These are phyloP conservation scores for silkworm (Bombyx mori) DNA, from an alignment of 1,140 invertebrate species.

Conservation along the genomic window ASM3026992v2 NC_085110.1:9642501-9643000, in stretches of 20 bases:
- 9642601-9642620: conserved; percentile 27
- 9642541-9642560: conserved; percentile 34
- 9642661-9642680: conserved; percentile 1
- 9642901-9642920: conserved; percentile 13
- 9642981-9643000: conserved; percentile 29
- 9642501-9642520: too few relatives aligned
- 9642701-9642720: conserved; percentile 37
- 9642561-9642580: conserved; percentile 22
- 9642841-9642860: conserved; percentile 36
- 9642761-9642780: conserved; percentile 57
- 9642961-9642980: conserved; percentile 30
- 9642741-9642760: conserved; percentile 34
- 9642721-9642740: conserved; percentile 52
- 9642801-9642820: conserved; percentile 69
- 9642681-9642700: too few relatives aligned
- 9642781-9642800: conserved; percentile 63
- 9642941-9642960: conserved; percentile 46
- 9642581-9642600: conserved; percentile 24
- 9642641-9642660: conserved; percentile 22
- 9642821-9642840: conserved; percentile 41
- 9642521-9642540: conserved; percentile 14
- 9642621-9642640: conserved; percentile 23
- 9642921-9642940: conserved; percentile 42
- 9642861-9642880: conserved; percentile 4
- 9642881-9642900: conserved; percentile 17